Evolutionary conservation across 2,797 vertebrate genomes (phyloP), one percentile per base, ranked within the genome.

Genomic region (Sebastes miniatus): DNA sequence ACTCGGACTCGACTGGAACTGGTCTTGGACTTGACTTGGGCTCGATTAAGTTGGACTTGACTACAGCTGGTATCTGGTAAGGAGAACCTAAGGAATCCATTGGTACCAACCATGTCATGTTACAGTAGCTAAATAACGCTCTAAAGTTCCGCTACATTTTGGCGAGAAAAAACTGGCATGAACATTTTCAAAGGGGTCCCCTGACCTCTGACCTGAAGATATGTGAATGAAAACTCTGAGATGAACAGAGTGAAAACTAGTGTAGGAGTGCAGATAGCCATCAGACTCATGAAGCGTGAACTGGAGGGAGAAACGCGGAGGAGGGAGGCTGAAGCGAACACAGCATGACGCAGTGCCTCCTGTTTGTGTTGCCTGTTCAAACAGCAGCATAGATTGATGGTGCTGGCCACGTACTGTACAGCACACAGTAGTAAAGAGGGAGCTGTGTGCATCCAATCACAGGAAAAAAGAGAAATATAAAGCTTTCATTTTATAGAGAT

Each of bases 291-390:
- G 12, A 76, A 77, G 70, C 58, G 58, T 68, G 68, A 73, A 27
- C 16, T 32, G 68, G 79, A 71, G 29, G 69, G 78, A 73, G 76
- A 65, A 61, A 76, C 65, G 54, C 32, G 54, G 29, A 73, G 34
- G 71, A 72, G 76, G 73, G 75, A 81, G 78, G 73, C 61, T 29
- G 61, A 22, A 2, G 69, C 0, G 3, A 85, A 66, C 50, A 4
- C 64, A 50, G 82, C 39, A 22, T 83, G 83, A 90, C 4, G 18
- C 74, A 62, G 36, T 9, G 67, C 78, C 80, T 89, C 70, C 62
- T 87, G 79, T 87, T 80, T 87, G 62, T 82, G 72, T 73, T 85
- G 57, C 79, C 64, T 84, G 78, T 84, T 86, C 65, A 85, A 90
- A 85, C 77, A 80, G 75, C 78, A 80, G n/a, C 50, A 43, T 52